phyloP scores from a whole-genome alignment of 53 echinoderm and acorn worm genomes.

The Luidia sarsii region DNA sequence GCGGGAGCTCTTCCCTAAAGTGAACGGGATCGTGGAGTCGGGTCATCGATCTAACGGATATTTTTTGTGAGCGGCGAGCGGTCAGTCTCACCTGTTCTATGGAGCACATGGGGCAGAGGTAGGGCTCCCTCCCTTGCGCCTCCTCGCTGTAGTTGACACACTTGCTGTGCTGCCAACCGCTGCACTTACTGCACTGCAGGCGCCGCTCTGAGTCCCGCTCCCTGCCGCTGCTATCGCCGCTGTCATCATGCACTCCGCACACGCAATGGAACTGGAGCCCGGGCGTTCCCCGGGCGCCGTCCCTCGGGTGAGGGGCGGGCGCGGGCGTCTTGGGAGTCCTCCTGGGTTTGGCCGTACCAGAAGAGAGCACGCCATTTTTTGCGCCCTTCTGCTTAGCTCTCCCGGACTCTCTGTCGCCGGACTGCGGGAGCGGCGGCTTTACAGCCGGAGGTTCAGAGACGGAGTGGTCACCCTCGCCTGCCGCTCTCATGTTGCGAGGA shows the following conservation, averaged over 20 bases:
- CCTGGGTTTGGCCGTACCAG: background rate
- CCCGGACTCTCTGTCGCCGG: background rate
- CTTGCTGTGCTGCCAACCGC: slow-evolving; percentile 80
- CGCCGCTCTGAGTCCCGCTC: slow-evolving; percentile 29
- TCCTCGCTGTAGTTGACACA: slow-evolving; percentile 66
- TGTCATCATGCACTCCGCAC: slow-evolving; percentile 66
- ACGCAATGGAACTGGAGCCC: slow-evolving; percentile 68
- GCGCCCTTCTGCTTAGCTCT: background rate
- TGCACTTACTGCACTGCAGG: slow-evolving; percentile 71
- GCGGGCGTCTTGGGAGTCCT: background rate
- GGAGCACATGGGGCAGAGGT: slow-evolving; percentile 83
- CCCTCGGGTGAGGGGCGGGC: slow-evolving; percentile 4
- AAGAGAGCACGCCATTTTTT: too few species aligned
- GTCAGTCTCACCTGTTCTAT: slow-evolving; percentile 31
- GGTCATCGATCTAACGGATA: too few species aligned
- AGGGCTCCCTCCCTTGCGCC: slow-evolving; percentile 25
- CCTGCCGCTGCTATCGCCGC: too few species aligned
- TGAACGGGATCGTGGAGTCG: too few species aligned
- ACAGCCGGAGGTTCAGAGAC: too few species aligned
- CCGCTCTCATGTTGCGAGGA: too few species aligned
- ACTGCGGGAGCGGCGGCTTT: too few species aligned
- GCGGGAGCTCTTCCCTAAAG: too few species aligned
- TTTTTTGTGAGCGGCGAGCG: background rate
- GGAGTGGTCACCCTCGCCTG: too few species aligned
- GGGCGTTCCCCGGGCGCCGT: background rate